A percentile compares a stretch with the other conserved stretches of the same genome.
Evolutionary conservation across 1,140 invertebrate species (phyloP).

Genomic region (Mizuhopecten yessoensis): DNA sequence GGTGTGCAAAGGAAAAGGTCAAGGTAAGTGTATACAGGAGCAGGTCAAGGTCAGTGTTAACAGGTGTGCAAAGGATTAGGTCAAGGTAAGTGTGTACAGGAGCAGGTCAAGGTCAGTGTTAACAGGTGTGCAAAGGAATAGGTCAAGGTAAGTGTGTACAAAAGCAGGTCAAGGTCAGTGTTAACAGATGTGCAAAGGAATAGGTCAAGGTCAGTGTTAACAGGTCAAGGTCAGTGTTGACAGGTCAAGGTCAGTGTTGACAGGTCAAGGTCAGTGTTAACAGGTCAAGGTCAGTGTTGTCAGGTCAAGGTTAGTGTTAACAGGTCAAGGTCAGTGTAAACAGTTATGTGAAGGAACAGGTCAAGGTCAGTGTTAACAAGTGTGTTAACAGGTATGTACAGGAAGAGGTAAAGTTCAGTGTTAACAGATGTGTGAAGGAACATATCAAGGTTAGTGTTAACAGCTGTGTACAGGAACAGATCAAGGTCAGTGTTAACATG

Average conservation of each 20-base stretch:
- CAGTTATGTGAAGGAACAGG: too few species aligned
- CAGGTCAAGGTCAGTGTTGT: too few species aligned
- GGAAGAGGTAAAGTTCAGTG: background rate
- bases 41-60: slow-evolving; percentile 87
- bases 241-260: background rate
- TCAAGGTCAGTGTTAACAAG: too few species aligned
- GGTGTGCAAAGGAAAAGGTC: slow-evolving; percentile 84
- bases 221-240: background rate
- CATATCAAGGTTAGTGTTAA: background rate
- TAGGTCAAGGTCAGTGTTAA: too few species aligned
- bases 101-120: too few species aligned
- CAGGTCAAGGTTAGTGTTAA: too few species aligned
- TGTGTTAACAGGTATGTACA: background rate
- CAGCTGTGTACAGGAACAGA: background rate
- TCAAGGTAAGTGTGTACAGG: slow-evolving; percentile 87
- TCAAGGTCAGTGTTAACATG: background rate
- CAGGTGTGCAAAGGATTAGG: slow-evolving; percentile 84
- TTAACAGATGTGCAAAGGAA: background rate
- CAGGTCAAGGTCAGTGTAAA: too few species aligned
- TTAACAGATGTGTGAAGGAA: background rate
- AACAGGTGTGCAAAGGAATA: background rate
- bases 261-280: background rate
- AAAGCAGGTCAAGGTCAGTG: background rate
- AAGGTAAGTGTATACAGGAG: too few species aligned
- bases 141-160: background rate